Evolutionary conservation across 2,888 invertebrate genomes (phyloP).

Genomic region (Teleiodes luculella): DNA sequence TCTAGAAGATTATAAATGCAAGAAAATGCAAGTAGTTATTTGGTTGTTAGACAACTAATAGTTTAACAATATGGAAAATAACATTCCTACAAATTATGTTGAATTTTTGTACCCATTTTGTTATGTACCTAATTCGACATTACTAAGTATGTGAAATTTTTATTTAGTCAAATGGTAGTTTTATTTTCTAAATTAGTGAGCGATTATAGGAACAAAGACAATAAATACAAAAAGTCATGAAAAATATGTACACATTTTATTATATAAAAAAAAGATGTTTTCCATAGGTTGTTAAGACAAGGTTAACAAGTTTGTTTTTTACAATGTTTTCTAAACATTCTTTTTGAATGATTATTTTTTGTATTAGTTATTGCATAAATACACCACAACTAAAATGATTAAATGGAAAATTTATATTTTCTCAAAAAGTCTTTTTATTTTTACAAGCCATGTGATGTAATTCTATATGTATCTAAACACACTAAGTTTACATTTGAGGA

Average conservation of each 20-base stretch:
- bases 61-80: no score
- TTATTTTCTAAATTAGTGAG: no score
- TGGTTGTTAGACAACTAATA: no score
- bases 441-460: constrained; percentile 2
- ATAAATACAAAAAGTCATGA: background rate
- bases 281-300: background rate
- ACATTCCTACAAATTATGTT: no score
- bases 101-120: background rate
- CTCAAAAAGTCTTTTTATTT: constrained; percentile 1
- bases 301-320: background rate
- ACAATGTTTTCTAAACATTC: background rate
- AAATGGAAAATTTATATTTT: constrained; percentile 2
- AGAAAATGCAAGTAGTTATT: no score
- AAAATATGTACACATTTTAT: constrained; percentile 8
- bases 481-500: background rate
- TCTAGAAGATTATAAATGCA: no score
- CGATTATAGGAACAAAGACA: no score
- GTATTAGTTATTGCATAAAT: background rate
- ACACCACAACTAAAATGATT: background rate
- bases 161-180: no score
- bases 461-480: no score
- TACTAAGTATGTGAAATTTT: no score
- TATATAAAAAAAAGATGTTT: background rate
- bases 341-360: background rate
- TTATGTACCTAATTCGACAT: background rate